Evolutionary conservation across 2,888 invertebrate species (phyloP).

Genomic region (Selenia dentaria): DNA sequence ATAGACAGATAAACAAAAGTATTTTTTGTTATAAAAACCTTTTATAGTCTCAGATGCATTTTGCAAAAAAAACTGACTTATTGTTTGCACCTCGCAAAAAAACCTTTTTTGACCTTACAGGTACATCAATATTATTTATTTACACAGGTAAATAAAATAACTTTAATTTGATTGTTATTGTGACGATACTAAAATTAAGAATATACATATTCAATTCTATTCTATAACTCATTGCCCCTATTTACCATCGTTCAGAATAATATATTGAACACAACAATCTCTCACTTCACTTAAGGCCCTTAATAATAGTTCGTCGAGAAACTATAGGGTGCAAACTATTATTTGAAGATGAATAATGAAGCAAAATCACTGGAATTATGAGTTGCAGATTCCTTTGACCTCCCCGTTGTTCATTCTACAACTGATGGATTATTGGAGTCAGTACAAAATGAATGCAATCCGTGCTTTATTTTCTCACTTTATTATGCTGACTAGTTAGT

Average conservation of each 20-base stretch:
- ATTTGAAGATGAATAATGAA: slow-evolving; percentile 80
- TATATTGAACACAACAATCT: slow-evolving; percentile 6
- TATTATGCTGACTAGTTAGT: background rate
- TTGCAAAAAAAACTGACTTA: no score
- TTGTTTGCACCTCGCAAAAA: no score
- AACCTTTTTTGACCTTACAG: no score
- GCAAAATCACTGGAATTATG: slow-evolving; percentile 72
- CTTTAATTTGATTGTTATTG: no score
- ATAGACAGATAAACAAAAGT: no score
- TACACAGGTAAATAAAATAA: no score
- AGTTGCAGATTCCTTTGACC: slow-evolving; percentile 78
- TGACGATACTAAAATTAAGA: no score
- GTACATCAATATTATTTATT: no score
- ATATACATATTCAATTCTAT: no score
- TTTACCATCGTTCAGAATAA: background rate
- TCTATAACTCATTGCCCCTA: background rate
- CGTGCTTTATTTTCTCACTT: slow-evolving; percentile 19
- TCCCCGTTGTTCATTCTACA: slow-evolving; percentile 26
- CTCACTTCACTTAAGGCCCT: slow-evolving; percentile 33
- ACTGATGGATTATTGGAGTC: slow-evolving; percentile 33
- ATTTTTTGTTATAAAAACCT: no score
- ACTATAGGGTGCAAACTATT: slow-evolving; percentile 81
- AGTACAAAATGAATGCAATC: slow-evolving; percentile 22
- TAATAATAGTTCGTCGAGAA: slow-evolving; percentile 51
- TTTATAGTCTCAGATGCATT: no score